Evolutionary conservation across 2,888 invertebrate species (phyloP).

Genomic region (Lepidonotus clava): DNA sequence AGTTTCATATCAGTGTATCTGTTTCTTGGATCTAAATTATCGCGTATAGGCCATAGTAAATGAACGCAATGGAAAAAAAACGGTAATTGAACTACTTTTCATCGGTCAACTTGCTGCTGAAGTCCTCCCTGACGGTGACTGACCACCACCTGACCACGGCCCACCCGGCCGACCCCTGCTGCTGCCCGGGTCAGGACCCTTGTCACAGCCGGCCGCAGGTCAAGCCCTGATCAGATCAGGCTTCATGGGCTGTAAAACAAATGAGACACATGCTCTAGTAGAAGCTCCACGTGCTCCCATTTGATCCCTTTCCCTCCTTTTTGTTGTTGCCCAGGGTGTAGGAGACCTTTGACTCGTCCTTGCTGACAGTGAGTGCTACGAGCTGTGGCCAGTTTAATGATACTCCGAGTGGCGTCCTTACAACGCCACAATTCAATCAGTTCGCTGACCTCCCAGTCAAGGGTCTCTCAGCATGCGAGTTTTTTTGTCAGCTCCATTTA

Average conservation of each 20-base stretch:
- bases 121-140: neutral
- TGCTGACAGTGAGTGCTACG: neutral
- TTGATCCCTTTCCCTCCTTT: slow-evolving; percentile 1
- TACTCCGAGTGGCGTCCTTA: neutral
- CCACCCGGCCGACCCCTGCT: neutral
- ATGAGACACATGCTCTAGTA: slow-evolving; percentile 7
- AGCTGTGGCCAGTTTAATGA: neutral
- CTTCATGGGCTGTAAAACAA: neutral
- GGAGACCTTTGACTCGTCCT: neutral
- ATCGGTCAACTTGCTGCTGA: neutral
- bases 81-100: too few species aligned
- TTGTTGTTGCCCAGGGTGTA: neutral
- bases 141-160: neutral
- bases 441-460: slow-evolving; percentile 22
- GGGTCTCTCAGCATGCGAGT: slow-evolving; percentile 29
- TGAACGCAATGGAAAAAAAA: too few species aligned
- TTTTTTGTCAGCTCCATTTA: slow-evolving; percentile 49
- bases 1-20: too few species aligned
- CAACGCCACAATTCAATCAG: slow-evolving; percentile 13
- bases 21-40: too few species aligned
- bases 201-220: neutral
- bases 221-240: neutral
- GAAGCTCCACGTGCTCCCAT: neutral
- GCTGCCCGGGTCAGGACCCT: neutral
- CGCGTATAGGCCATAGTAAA: too few species aligned